phyloP scores from a whole-genome alignment of 2,113 vertebrate species.

The Tachycineta bicolor region DNA sequence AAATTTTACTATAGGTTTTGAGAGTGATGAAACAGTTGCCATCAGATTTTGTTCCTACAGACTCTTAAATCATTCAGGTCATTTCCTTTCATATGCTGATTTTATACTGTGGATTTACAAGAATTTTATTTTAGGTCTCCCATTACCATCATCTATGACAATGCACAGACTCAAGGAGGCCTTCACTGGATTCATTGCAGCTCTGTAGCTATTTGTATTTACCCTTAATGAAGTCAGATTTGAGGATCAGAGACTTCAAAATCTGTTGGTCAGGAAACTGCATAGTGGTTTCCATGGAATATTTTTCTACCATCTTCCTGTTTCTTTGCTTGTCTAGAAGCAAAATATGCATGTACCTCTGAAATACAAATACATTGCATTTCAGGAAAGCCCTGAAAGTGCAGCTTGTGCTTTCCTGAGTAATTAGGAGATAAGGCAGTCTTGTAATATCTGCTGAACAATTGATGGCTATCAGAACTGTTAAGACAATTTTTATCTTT shows the following conservation, averaged over 20 bases:
- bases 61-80: neutral
- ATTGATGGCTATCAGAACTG: neutral
- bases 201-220: neutral
- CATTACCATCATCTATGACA: fast-evolving
- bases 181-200: neutral
- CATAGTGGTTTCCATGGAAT: neutral
- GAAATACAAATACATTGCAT: neutral
- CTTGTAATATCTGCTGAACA: neutral
- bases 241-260: neutral
- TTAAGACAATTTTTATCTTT: neutral
- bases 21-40: neutral
- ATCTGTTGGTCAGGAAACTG: neutral
- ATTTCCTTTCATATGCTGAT: neutral
- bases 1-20: neutral
- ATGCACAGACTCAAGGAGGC: neutral
- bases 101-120: neutral
- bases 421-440: neutral
- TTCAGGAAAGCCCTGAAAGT: neutral
- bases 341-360: neutral
- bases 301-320: neutral
- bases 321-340: neutral
- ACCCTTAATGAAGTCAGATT: neutral
- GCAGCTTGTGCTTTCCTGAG: neutral
- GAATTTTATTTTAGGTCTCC: neutral
- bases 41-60: neutral